phyloP scores from a whole-genome alignment of 2,888 invertebrate species.

The Xestia xanthographa region DNA sequence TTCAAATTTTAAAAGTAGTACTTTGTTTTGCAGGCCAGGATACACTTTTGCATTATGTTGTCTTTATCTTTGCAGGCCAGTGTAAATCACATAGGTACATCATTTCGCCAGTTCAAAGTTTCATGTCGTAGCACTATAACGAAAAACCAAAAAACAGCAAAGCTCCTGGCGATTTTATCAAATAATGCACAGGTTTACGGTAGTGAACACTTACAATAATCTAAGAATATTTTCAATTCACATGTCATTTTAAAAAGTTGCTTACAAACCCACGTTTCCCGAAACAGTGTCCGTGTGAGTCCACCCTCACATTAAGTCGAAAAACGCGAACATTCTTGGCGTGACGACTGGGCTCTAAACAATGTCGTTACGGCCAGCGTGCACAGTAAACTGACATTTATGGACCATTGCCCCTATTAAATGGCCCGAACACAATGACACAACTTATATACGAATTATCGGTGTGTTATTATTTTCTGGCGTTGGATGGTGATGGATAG shows the following conservation, averaged over 20 bases:
- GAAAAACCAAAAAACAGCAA: no score
- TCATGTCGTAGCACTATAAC: neutral
- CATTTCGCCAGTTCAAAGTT: neutral
- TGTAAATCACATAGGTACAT: no score
- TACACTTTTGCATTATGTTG: no score
- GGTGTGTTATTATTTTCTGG: slow-evolving; percentile 63
- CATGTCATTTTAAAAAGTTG: neutral
- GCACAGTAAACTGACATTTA: slow-evolving; percentile 66
- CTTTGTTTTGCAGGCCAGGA: no score
- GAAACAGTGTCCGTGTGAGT: slow-evolving; percentile 39
- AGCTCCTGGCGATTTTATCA: neutral
- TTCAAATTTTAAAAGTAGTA: no score
- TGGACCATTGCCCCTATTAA: slow-evolving; percentile 66
- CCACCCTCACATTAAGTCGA: slow-evolving; percentile 38
- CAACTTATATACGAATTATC: slow-evolving; percentile 67
- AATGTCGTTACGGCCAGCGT: slow-evolving; percentile 64
- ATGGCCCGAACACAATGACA: slow-evolving; percentile 67
- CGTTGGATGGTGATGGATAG: slow-evolving; percentile 42
- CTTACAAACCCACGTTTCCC: neutral
- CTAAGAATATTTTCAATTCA: neutral
- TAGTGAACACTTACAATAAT: neutral
- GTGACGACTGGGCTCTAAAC: slow-evolving; percentile 66
- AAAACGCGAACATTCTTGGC: slow-evolving; percentile 55
- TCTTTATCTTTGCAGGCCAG: no score
- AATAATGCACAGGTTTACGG: neutral